Evolutionary conservation across 2,113 vertebrate genomes (phyloP), one percentile per base, ranked within the genome.

Genomic region (Xiphophorus couchianus): DNA sequence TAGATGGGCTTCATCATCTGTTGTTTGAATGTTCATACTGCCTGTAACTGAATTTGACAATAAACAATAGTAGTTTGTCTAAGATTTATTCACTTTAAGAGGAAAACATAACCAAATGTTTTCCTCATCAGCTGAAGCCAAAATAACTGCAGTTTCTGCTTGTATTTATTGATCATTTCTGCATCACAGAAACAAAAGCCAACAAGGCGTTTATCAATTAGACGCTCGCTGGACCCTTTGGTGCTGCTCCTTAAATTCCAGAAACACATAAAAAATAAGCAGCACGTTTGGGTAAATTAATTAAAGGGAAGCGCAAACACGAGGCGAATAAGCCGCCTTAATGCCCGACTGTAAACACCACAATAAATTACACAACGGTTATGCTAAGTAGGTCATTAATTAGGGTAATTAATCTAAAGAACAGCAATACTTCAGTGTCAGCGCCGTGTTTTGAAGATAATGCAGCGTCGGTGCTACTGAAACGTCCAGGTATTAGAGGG

Each of bases 381-480:
- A 89, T 86, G 80, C 69, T 84, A 69, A 89, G 77, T 61, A 83
- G 82, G 74, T 77, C 72, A 86, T 87, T 85, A 62, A 86, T 82
- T 79, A 48, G 66, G 82, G 69, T 79, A 83, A 88, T 83, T 66
- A 82, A 84, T 70, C 67, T 48, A 79, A 84, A n/a, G 35, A 37
- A 61, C 28, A 68, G 71, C 62, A 9, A 78, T 74, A 44, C n/a
- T 60, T 86, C 62, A 10, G 69, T 74, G 83, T 77, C 77, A 75
- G 62, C 4, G 7, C 3, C 29, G 42, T 66, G 15, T 80, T 62
- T 64, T 64, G 67, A 31, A 68, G 30, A 74, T 48, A 71, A 68
- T 30, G 39, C 60, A 22, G 12, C 48, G 69, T 31, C 13, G 25
- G 30, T 51, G 7, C 25, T 58, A 4, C 22, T 25, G 9, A 30